These are phyloP conservation scores for Clivina fossor DNA, from an alignment of 2,888 invertebrate genomes.

Conservation along the genomic window DNA sequence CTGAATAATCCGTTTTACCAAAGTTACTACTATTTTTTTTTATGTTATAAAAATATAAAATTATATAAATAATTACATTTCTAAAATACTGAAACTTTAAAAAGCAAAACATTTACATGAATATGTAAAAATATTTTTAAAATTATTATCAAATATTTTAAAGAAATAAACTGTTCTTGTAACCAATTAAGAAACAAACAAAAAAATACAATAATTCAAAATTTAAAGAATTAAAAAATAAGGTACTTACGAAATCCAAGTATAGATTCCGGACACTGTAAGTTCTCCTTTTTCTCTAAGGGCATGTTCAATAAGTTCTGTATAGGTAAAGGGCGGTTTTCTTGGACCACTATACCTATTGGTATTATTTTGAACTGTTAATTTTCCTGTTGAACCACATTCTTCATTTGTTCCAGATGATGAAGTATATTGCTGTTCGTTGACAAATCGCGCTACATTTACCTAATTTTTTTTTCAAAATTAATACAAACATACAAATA, in stretches of 20 bases:
- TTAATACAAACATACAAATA: neutral
- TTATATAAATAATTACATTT: too few species aligned
- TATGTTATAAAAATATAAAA: too few species aligned
- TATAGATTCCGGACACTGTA: conserved; percentile 88
- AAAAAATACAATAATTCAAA: too few species aligned
- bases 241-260: conserved; percentile 88
- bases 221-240: conserved; percentile 17
- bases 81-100: too few species aligned
- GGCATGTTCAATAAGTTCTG: conserved; percentile 86
- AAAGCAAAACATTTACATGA: too few species aligned
- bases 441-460: conserved; percentile 34
- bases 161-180: too few species aligned
- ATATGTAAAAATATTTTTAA: too few species aligned
- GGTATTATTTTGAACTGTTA: conserved; percentile 1
- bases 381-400: conserved; percentile 18
- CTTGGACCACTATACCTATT: conserved; percentile 58
- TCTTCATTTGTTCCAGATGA: conserved; percentile 34
- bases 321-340: conserved; percentile 89
- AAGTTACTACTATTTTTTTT: too few species aligned
- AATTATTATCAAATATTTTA: too few species aligned
- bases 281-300: conserved; percentile 82
- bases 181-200: too few species aligned
- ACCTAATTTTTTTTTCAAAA: conserved; percentile 25
- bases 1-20: too few species aligned
- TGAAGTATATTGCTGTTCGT: too few species aligned